Evolutionary conservation across 2,888 invertebrate genomes (phyloP).

Genomic region (Diplolepis rosae): DNA sequence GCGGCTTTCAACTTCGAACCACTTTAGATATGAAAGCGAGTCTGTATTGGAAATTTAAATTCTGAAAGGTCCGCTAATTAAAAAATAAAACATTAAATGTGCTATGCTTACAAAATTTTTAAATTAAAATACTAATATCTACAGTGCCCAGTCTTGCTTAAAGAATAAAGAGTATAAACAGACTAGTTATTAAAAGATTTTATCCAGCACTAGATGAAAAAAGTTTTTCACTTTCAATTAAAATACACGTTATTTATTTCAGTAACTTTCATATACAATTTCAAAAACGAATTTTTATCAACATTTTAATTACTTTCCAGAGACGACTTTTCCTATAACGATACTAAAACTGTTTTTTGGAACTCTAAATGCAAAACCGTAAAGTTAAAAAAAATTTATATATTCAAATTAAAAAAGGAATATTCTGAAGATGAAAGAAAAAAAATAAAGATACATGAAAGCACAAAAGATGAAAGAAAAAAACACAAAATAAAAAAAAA

Average conservation of each 20-base stretch:
- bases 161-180: conserved; percentile 1
- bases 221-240: conserved; percentile 15
- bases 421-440: too few relatives aligned
- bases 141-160: background rate
- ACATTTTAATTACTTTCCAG: background rate
- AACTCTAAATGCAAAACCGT: background rate
- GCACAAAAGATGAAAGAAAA: background rate
- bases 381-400: background rate
- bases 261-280: conserved; percentile 4
- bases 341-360: background rate
- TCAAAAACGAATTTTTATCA: background rate
- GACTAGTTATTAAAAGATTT: conserved; percentile 20
- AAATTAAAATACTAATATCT: conserved; percentile 21
- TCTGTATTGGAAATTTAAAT: background rate
- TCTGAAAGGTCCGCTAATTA: background rate
- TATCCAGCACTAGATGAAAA: conserved; percentile 12
- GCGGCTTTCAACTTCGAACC: too few relatives aligned
- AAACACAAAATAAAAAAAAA: background rate
- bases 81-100: conserved; percentile 5
- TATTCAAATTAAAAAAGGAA: background rate
- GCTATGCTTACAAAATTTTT: background rate
- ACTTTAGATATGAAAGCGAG: background rate
- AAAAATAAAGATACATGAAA: background rate
- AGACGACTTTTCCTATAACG: background rate
- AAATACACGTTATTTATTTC: conserved; percentile 24